Evolutionary conservation across 2,113 vertebrate genomes (phyloP), one percentile per base, ranked within the genome.

Genomic region (Dipodomys stephensi): DNA sequence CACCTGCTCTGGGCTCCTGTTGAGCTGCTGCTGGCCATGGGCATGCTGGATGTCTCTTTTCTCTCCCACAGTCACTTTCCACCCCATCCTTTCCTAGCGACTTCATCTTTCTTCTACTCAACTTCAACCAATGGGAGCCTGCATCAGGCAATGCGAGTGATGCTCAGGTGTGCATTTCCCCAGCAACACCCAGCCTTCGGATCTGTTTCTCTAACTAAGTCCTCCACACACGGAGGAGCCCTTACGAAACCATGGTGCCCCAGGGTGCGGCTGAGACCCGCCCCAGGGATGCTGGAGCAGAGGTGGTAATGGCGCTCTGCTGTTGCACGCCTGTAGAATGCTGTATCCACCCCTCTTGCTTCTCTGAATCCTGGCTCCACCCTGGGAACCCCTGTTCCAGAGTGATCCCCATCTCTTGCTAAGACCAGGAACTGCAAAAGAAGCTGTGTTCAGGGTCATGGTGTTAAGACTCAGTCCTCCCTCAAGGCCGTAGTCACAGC

Each of bases 371-470:
- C 19, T 88, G 32, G 68, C 85, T 72, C 30, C 23, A 46, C 60
- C 6, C 27, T 83, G 79, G 11, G 27, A 80, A 93, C 64, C 27
- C 19, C 4, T 57, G 49, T 79, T 90, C 64, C n/a, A 64, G 25
- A 62, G 7, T 89, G 44, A 67, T 62, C 89, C 94, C 71, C 72
- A 16, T 86, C 90, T 93, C 46, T n/a, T 4, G 0, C 64, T 11
- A 88, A 46, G 4, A 64, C 28, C 1, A 60, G 84, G 32, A 87
- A 73, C 53, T 83, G 73, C 80, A 72, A 79, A 93, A 35, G 28
- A 72, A 44, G 39, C 19, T 87, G 20, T 90, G 32, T 23, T 69
- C 35, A 67, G 87, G 62, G 4, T 65, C 32, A 46, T 0, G 4
- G 13, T 65, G 67, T 19, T 7, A 27, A 88, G 72, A 8, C 23